Evolutionary conservation across 2,113 vertebrate genomes (phyloP).

Genomic region (Tiliqua scincoides): DNA sequence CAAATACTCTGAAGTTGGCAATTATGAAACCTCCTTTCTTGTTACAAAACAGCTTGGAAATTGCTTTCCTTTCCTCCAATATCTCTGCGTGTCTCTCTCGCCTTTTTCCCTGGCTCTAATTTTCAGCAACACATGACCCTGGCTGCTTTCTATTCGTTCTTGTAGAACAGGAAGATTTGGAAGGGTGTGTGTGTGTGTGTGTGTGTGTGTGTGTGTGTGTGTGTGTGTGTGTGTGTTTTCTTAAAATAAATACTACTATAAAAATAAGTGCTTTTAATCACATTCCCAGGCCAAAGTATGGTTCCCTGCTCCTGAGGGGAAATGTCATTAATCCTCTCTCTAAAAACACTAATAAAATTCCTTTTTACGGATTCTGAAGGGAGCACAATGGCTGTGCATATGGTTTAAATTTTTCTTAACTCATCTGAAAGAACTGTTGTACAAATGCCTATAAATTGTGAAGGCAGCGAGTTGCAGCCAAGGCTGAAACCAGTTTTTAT

Average conservation of each 20-base stretch:
- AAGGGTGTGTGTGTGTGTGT: neutral
- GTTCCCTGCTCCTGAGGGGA: constrained; percentile 45
- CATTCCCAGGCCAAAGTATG: constrained; percentile 36
- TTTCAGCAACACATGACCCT: constrained; percentile 7
- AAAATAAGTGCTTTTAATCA: fast-evolving
- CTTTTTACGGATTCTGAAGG: neutral
- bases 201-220: neutral
- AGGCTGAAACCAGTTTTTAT: neutral
- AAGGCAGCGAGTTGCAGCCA: neutral
- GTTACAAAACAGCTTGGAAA: neutral
- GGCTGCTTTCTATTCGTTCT: neutral
- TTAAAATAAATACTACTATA: neutral
- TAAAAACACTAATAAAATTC: constrained; percentile 17
- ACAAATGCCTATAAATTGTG: constrained; percentile 16
- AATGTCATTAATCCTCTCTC: constrained; percentile 41
- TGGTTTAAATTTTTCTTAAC: constrained; percentile 13
- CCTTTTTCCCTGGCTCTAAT: neutral
- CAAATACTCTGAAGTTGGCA: constrained; percentile 13
- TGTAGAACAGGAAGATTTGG: constrained; percentile 35
- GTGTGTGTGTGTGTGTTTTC: neutral
- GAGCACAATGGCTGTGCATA: neutral
- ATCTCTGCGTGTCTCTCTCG: fast-evolving
- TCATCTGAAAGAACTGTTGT: neutral
- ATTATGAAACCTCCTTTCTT: constrained; percentile 13
- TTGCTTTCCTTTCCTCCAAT: constrained; percentile 22